Evolutionary conservation across 2,113 vertebrate species (phyloP).

Genomic region (Murina feae): DNA sequence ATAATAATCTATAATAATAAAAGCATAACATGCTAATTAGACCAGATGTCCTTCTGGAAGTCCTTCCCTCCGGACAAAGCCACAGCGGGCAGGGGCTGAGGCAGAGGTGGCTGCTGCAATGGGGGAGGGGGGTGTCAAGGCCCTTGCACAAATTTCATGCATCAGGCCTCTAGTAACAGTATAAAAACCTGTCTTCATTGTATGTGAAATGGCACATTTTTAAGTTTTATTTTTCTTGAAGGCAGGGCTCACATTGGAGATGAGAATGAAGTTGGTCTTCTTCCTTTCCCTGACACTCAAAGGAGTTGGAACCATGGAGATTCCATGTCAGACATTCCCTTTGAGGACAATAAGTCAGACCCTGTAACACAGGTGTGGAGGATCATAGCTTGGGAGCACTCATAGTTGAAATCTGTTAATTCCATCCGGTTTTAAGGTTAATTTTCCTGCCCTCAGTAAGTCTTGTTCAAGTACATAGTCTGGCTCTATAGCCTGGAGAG

Average conservation of each 20-base stretch:
- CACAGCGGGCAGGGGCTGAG: too few relatives aligned
- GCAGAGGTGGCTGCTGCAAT: too few relatives aligned
- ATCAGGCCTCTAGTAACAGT: too few relatives aligned
- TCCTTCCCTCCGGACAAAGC: too few relatives aligned
- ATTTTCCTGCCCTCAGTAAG: neutral
- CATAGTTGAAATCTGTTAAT: neutral
- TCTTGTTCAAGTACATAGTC: neutral
- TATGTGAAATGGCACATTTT: neutral
- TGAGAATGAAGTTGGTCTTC: neutral
- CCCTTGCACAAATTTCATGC: too few relatives aligned
- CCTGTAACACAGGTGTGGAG: neutral
- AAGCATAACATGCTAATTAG: too few relatives aligned
- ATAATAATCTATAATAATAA: too few relatives aligned
- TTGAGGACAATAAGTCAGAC: neutral
- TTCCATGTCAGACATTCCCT: neutral
- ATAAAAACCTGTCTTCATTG: neutral
- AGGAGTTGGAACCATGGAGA: neutral
- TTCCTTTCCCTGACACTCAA: neutral
- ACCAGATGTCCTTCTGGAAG: too few relatives aligned
- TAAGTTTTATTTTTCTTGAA: neutral
- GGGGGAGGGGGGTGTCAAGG: too few relatives aligned
- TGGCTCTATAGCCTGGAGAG: neutral
- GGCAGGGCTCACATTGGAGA: neutral
- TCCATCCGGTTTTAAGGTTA: neutral
- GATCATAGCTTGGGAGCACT: neutral